Evolutionary conservation across 2,888 invertebrate species (phyloP).

Genomic region (Patella caerulea): DNA sequence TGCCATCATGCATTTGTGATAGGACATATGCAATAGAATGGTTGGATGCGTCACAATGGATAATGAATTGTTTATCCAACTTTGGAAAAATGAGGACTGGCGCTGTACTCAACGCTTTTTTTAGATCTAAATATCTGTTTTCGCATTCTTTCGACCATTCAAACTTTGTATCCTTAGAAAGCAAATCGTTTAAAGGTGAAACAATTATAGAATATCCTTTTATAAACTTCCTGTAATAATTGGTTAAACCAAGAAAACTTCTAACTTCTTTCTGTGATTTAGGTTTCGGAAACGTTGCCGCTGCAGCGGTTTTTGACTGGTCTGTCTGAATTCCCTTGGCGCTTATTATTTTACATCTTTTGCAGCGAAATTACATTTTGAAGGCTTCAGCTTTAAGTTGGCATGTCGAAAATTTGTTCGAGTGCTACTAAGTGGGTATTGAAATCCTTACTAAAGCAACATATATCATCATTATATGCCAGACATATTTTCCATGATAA

Average conservation of each 20-base stretch:
- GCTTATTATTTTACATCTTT: conserved; percentile 32
- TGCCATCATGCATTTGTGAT: conserved; percentile 27
- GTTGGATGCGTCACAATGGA: conserved; percentile 35
- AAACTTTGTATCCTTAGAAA: conserved; percentile 33
- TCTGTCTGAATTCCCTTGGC: conserved; percentile 36
- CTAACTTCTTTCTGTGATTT: conserved; percentile 32
- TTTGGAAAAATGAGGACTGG: conserved; percentile 40
- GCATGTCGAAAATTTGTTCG: conserved; percentile 34
- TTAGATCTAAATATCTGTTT: conserved; percentile 29
- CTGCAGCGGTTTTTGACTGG: conserved; percentile 24
- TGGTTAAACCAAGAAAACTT: conserved; percentile 31
- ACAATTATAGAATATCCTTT: conserved; percentile 37
- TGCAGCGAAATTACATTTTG: conserved; percentile 41
- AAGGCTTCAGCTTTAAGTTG: conserved; percentile 35
- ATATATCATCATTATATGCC: conserved; percentile 45
- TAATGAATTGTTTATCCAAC: conserved; percentile 31
- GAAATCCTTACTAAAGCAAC: conserved; percentile 34
- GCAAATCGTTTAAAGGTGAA: conserved; percentile 31
- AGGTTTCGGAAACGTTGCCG: conserved; percentile 25
- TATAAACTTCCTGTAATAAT: conserved; percentile 39
- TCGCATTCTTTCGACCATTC: conserved; percentile 36
- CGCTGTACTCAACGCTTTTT: conserved; percentile 24
- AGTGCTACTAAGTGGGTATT: conserved; percentile 36
- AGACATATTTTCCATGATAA: conserved; percentile 41
- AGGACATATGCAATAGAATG: conserved; percentile 33